These are phyloP conservation scores for Scopus umbretta DNA, from an alignment of 2,113 vertebrate species.

Conservation along the genomic window DNA sequence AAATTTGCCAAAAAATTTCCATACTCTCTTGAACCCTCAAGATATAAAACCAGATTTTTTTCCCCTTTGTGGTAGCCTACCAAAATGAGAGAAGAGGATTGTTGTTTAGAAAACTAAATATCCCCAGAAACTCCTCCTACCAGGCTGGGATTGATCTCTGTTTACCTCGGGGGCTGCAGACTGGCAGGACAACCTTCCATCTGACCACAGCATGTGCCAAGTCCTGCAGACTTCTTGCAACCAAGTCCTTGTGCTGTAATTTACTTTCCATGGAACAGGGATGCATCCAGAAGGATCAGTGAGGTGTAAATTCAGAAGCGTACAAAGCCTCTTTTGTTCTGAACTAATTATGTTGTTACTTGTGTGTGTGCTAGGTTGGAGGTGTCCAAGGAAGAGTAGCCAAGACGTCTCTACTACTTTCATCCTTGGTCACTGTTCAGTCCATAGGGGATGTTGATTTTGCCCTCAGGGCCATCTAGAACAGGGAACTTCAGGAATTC, in stretches of 20 bases:
- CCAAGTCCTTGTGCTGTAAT: not conserved
- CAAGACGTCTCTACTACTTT: not conserved
- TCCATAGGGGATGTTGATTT: not conserved
- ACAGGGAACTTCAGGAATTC: not conserved
- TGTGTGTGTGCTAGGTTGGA: not conserved
- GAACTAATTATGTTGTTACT: not conserved
- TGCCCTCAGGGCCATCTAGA: not conserved
- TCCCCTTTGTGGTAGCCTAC: not conserved
- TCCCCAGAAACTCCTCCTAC: not conserved
- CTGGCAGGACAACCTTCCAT: constrained; percentile 2
- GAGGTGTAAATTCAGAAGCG: not conserved
- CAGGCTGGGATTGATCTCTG: not conserved
- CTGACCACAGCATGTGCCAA: not conserved
- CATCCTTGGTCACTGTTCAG: not conserved
- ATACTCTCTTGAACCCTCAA: not conserved
- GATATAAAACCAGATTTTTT: not conserved
- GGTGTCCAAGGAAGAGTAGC: not conserved
- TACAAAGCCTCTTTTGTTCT: not conserved
- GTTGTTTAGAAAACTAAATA: not conserved
- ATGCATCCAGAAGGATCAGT: not conserved
- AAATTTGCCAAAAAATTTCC: not conserved
- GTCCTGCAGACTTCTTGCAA: not conserved
- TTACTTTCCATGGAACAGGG: not conserved
- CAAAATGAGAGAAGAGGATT: not conserved
- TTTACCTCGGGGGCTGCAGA: constrained; percentile 9